Conservation (phyloP, 2,113 vertebrate species). For the Phainopepla nitens region DNA sequence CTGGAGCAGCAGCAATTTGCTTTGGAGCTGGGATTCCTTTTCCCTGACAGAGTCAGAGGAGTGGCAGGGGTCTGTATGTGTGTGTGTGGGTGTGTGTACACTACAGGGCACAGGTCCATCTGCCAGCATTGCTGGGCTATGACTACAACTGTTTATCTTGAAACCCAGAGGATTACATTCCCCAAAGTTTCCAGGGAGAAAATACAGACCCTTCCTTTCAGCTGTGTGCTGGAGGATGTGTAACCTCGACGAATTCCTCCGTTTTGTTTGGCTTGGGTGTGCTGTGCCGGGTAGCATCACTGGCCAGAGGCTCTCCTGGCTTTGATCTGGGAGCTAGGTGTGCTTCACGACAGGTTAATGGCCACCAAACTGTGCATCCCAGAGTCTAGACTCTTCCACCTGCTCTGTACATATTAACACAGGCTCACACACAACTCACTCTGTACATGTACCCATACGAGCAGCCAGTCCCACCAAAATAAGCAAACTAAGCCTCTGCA, state of each 20-base stretch:
- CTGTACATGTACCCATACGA: accelerated
- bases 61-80: neutral
- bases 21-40: neutral
- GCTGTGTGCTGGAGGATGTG: constrained; percentile 15
- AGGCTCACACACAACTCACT: neutral
- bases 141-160: constrained; percentile 57
- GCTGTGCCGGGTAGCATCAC: neutral
- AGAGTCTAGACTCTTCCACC: constrained; percentile 31
- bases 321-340: constrained; percentile 10
- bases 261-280: constrained; percentile 54
- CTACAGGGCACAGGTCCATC: neutral
- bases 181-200: constrained; percentile 66
- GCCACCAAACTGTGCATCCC: neutral
- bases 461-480: neutral
- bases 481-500: neutral
- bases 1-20: neutral
- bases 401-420: constrained; percentile 30
- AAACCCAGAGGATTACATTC: constrained; percentile 21
- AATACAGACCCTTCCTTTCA: constrained; percentile 71
- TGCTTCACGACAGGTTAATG: neutral
- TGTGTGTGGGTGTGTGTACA: too few relatives aligned
- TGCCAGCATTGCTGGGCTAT: constrained; percentile 57
- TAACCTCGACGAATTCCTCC: constrained; percentile 18
- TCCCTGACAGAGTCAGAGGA: neutral
- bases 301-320: neutral